phyloP scores from a whole-genome alignment of 2,113 vertebrate species.

The Caloenas nicobarica region DNA sequence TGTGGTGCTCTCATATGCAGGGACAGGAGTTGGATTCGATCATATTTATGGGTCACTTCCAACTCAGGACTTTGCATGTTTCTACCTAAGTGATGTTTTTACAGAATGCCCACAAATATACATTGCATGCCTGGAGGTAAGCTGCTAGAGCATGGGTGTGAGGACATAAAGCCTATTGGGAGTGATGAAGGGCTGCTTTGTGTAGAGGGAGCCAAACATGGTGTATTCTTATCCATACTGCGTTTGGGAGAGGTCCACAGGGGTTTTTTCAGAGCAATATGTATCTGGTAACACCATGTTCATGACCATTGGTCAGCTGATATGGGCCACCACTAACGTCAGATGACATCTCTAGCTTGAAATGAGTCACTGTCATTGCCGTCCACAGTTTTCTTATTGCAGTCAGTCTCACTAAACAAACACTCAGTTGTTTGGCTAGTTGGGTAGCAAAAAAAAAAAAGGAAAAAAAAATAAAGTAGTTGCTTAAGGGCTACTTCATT shows the following conservation, averaged over 20 bases:
- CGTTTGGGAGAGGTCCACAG: accelerated
- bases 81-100: background rate
- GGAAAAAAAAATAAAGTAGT: background rate
- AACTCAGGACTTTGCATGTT: too few species aligned
- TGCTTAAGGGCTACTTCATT: background rate
- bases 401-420: background rate
- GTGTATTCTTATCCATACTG: background rate
- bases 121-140: accelerated
- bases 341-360: background rate
- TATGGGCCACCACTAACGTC: background rate
- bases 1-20: too few species aligned
- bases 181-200: background rate
- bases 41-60: too few species aligned
- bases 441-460: background rate
- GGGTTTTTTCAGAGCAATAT: background rate
- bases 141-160: background rate
- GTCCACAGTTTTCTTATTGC: background rate
- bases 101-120: background rate
- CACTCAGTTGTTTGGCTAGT: background rate
- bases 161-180: background rate
- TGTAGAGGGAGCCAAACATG: background rate
- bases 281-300: background rate
- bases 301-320: background rate
- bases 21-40: too few species aligned
- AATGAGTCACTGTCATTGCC: background rate